phyloP scores from a whole-genome alignment of 2,888 invertebrate genomes.

The Eristalis pertinax region DNA sequence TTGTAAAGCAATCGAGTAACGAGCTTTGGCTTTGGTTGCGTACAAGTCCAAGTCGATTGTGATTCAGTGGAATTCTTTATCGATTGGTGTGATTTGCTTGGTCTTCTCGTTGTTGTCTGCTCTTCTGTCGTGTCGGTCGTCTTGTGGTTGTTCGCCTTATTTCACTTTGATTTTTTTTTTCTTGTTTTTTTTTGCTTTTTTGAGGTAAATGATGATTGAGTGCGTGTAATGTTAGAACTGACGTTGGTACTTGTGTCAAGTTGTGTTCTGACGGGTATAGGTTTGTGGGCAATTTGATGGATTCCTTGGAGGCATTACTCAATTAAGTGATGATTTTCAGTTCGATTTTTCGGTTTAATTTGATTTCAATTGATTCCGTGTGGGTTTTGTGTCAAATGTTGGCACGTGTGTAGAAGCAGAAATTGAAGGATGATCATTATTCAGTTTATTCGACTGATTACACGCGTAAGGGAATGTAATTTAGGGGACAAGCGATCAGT shows the following conservation, averaged over 20 bases:
- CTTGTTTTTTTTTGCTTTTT: neutral
- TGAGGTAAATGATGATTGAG: neutral
- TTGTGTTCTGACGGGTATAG: neutral
- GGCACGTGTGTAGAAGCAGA: neutral
- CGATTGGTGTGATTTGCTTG: conserved; percentile 16
- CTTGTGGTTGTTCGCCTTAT: conserved; percentile 6
- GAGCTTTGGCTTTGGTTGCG: neutral
- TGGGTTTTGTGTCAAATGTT: neutral
- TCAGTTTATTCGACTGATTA: no score
- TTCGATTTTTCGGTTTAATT: neutral
- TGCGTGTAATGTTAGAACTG: conserved; percentile 2
- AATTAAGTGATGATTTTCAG: neutral
- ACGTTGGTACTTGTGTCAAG: neutral
- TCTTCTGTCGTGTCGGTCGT: neutral
- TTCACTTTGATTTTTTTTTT: neutral
- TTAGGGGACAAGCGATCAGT: no score
- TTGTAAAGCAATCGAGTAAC: neutral
- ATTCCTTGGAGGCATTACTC: neutral
- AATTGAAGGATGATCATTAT: no score
- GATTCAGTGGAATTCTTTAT: conserved; percentile 38
- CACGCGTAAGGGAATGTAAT: no score
- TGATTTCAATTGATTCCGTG: neutral
- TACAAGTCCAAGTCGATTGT: conserved; percentile 6
- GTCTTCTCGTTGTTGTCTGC: neutral
- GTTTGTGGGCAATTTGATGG: neutral